Conservation (phyloP, 2,113 vertebrate genomes). For the Trogon melanurus region DNA sequence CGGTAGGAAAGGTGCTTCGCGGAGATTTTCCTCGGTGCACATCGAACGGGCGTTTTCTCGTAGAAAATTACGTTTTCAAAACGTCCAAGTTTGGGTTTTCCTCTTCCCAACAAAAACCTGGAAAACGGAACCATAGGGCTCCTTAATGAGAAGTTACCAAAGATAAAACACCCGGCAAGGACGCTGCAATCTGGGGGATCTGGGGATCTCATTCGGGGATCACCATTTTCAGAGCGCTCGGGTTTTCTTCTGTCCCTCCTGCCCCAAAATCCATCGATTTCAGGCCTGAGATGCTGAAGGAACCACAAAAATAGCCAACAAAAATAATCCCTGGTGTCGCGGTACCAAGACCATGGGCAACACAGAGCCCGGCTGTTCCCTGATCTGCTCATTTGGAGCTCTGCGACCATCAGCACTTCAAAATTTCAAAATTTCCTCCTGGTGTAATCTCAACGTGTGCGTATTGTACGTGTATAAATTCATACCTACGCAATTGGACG, state of each 20-base stretch:
- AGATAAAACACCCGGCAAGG: neutral
- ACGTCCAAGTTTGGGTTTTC: neutral
- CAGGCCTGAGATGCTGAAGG: neutral
- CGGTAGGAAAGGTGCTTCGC: rapidly evolving
- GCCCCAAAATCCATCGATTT: neutral
- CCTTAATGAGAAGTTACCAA: neutral
- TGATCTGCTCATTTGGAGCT: neutral
- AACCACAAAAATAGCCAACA: neutral
- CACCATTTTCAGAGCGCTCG: neutral
- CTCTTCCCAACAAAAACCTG: neutral
- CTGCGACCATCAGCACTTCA: neutral
- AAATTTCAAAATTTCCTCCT: neutral
- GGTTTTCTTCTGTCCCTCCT: neutral
- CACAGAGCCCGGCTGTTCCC: neutral
- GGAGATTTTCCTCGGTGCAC: rapidly evolving
- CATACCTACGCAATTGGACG: neutral
- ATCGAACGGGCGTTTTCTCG: rapidly evolving
- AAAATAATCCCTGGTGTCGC: neutral
- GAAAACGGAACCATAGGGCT: neutral
- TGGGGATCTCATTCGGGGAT: neutral
- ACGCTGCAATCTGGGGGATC: neutral
- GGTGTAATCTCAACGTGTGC: rapidly evolving
- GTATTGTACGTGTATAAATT: neutral
- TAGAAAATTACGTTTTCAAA: rapidly evolving
- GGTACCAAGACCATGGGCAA: rapidly evolving